These are phyloP conservation scores for Felis chaus DNA, from an alignment of 2,113 vertebrate genomes.

Conservation along the genomic window DNA sequence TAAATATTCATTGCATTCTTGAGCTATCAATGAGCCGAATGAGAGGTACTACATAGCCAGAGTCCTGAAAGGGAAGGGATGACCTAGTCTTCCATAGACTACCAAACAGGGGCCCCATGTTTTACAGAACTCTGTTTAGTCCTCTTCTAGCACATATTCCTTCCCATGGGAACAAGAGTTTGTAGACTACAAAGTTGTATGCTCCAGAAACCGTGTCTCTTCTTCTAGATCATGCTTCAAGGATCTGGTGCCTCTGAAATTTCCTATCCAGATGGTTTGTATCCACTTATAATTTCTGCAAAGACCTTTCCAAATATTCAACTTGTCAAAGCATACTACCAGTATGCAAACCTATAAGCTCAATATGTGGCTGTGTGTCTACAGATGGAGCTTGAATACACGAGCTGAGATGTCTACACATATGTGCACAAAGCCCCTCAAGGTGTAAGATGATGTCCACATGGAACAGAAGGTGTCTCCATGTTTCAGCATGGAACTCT, in stretches of 20 bases:
- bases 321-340: not conserved
- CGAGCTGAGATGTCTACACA: accelerated
- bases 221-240: not conserved
- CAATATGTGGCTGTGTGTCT: not conserved
- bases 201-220: not conserved
- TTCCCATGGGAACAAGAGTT: not conserved
- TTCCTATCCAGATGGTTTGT: not conserved
- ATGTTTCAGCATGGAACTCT: not conserved
- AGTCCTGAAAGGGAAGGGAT: not conserved
- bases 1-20: not conserved
- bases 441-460: not conserved
- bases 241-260: not conserved
- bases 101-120: accelerated
- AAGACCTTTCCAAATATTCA: not conserved
- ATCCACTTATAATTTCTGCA: not conserved
- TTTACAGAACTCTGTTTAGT: not conserved
- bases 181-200: not conserved
- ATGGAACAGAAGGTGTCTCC: not conserved
- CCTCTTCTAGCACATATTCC: accelerated
- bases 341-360: not conserved
- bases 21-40: not conserved
- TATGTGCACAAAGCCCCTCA: not conserved
- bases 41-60: not conserved
- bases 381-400: not conserved
- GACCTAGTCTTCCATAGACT: not conserved